These are phyloP conservation scores for Danio choprae DNA, from an alignment of 2,797 vertebrate species.

Conservation along the genomic window DNA sequence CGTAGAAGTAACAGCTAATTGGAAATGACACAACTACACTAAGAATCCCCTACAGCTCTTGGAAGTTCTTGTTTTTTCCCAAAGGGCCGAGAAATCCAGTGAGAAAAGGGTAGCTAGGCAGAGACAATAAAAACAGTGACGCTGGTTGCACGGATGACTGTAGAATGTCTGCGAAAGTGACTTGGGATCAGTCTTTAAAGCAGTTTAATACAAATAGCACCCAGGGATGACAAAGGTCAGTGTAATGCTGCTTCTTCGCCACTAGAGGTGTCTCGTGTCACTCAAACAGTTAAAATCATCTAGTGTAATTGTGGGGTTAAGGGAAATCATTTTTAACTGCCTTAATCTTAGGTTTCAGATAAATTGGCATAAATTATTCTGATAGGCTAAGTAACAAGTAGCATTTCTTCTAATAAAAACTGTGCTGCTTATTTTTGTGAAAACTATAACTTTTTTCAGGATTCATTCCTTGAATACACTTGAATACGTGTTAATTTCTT, in stretches of 20 bases:
- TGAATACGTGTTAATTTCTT: background rate
- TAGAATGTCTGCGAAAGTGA: background rate
- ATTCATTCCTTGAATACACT: too few species aligned
- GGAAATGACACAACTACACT: conserved; percentile 18
- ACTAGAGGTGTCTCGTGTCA: conserved; percentile 48
- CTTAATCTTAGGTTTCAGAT: too few species aligned
- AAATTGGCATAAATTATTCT: too few species aligned
- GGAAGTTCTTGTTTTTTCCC: background rate
- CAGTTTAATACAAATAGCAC: background rate
- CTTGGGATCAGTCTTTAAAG: background rate
- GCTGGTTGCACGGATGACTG: background rate
- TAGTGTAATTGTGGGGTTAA: background rate
- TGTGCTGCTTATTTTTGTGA: too few species aligned
- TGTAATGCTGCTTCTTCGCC: conserved; percentile 33
- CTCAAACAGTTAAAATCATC: background rate
- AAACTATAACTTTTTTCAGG: too few species aligned
- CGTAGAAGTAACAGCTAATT: background rate
- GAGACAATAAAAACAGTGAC: background rate
- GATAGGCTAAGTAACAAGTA: too few species aligned
- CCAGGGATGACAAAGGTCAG: background rate
- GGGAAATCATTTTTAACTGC: too few species aligned
- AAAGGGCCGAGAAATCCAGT: conserved; percentile 13
- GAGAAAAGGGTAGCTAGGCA: conserved; percentile 12
- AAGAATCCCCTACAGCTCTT: background rate
- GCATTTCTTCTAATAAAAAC: too few species aligned